Evolutionary conservation across 2,888 invertebrate genomes (phyloP).

Genomic region (Nomada ruficornis): DNA sequence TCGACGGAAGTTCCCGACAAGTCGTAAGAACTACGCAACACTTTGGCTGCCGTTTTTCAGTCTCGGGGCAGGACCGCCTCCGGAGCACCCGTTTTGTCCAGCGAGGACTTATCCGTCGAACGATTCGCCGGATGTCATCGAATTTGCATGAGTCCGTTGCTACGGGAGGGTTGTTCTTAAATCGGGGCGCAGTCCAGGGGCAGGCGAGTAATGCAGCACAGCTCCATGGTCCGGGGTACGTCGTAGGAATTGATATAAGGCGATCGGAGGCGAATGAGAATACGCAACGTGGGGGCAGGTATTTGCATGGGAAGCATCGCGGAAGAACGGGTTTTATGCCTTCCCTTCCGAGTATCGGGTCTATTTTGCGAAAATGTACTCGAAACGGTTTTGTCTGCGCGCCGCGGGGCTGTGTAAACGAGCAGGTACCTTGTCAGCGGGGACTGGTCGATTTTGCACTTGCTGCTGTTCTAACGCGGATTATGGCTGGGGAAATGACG

Average conservation of each 20-base stretch:
- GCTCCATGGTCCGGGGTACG: constrained; percentile 25
- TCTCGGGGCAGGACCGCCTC: constrained; percentile 21
- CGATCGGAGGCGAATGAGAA: constrained; percentile 27
- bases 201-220: neutral
- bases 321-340: constrained; percentile 45
- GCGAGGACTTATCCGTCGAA: constrained; percentile 65
- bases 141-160: constrained; percentile 68
- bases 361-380: constrained; percentile 22
- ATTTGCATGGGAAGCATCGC: constrained; percentile 62
- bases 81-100: constrained; percentile 47
- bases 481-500: neutral
- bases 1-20: constrained; percentile 67
- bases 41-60: constrained; percentile 60
- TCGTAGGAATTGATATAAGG: constrained; percentile 55
- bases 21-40: constrained; percentile 72
- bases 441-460: constrained; percentile 5
- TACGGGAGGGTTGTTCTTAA: constrained; percentile 35
- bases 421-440: neutral
- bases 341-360: constrained; percentile 8
- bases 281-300: constrained; percentile 39
- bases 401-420: constrained; percentile 7
- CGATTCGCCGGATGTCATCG: constrained; percentile 69
- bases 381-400: neutral
- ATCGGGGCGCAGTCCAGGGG: constrained; percentile 31
- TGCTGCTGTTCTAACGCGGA: neutral